Evolutionary conservation across 2,113 vertebrate genomes (phyloP).

Genomic region (Bothrops jararaca): DNA sequence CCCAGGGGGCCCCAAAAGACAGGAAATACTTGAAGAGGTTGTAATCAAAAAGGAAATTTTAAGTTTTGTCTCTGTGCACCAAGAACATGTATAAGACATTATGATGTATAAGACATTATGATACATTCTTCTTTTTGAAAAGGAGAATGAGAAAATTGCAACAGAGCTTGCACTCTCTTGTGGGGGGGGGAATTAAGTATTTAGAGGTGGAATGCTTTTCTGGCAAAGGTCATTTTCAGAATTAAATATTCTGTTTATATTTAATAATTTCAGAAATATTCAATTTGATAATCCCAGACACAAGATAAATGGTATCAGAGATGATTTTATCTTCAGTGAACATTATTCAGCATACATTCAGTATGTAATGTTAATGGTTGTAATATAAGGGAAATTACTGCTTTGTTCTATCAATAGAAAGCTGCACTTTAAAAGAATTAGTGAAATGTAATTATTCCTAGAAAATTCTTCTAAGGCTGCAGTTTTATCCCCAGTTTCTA

Average conservation of each 20-base stretch:
- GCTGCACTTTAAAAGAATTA: not conserved
- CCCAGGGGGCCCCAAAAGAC: not conserved
- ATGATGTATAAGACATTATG: not conserved
- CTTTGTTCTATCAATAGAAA: not conserved
- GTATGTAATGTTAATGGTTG: not conserved
- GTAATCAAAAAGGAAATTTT: not conserved
- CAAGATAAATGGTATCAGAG: not conserved
- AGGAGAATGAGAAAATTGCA: not conserved
- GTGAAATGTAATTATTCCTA: not conserved
- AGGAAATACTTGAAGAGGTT: not conserved
- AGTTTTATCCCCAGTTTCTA: not conserved
- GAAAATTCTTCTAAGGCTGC: constrained; percentile 10
- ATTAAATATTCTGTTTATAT: not conserved
- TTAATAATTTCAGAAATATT: not conserved
- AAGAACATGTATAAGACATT: not conserved
- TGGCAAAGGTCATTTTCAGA: not conserved
- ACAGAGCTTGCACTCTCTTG: not conserved
- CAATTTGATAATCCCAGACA: not conserved
- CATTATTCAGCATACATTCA: not conserved
- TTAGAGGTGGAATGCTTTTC: not conserved
- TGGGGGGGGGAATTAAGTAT: not conserved
- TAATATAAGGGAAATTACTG: not conserved
- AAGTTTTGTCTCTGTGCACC: not conserved
- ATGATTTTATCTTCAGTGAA: not conserved
- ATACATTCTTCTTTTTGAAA: not conserved